A percentile compares a stretch with the other conserved stretches of the same genome.
phyloP scores from a whole-genome alignment of 2,888 invertebrate genomes.

The Spicauda simplicius region DNA sequence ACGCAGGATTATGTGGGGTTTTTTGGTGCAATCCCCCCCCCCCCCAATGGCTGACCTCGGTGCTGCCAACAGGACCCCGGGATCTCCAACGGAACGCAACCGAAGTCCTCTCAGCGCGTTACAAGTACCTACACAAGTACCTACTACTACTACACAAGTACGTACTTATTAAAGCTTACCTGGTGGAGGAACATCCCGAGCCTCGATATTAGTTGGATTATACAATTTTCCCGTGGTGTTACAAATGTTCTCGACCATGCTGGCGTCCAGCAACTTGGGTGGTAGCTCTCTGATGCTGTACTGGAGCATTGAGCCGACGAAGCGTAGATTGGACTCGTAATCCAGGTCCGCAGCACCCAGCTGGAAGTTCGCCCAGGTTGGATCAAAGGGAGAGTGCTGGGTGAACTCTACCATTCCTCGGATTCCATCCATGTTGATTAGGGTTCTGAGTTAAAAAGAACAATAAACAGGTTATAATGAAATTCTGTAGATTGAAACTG shows the following conservation, averaged over 20 bases:
- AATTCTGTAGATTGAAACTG: too few relatives aligned
- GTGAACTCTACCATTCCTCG: conserved; percentile 91
- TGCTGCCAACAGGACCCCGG: too few relatives aligned
- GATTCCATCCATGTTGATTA: conserved; percentile 91
- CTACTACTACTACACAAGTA: too few relatives aligned
- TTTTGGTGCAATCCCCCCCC: too few relatives aligned
- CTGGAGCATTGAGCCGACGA: conserved; percentile 89
- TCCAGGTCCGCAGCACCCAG: conserved; percentile 87
- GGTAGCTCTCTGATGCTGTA: conserved; percentile 90
- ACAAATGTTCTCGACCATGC: conserved; percentile 79
- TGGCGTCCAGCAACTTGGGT: conserved; percentile 67
- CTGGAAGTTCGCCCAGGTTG: conserved; percentile 91
- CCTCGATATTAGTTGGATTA: conserved; percentile 88
- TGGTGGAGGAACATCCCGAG: conserved; percentile 86
- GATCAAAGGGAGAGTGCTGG: conserved; percentile 93
- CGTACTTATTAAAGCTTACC: conserved; percentile 71
- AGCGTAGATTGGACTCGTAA: conserved; percentile 89
- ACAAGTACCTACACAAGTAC: too few relatives aligned
- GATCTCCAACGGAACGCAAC: too few relatives aligned
- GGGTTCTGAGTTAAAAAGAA: conserved; percentile 75
- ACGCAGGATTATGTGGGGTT: too few relatives aligned
- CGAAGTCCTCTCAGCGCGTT: too few relatives aligned
- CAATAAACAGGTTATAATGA: too few relatives aligned
- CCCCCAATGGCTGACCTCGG: too few relatives aligned
- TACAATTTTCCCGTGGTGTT: conserved; percentile 89